A percentile compares a stretch with the other conserved stretches of the same genome.
Conservation (phyloP, 2,113 vertebrate genomes). For the Psephotus haematonotus region DNA sequence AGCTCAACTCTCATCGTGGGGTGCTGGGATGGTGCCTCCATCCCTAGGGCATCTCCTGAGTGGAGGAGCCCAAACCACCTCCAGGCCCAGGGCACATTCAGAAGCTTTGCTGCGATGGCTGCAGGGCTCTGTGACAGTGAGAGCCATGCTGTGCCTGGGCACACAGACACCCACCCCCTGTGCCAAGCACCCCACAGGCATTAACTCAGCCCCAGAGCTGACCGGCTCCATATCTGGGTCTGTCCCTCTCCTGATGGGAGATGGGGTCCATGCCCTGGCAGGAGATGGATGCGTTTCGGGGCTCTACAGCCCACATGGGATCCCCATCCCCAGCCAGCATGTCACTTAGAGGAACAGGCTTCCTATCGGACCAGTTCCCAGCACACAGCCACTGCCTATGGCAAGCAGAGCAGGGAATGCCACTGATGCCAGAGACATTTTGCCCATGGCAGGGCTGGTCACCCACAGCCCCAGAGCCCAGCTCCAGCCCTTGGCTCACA, state of each 20-base stretch:
- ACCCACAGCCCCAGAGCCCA: not conserved
- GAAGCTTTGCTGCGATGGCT: rapidly evolving
- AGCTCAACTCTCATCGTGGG: not conserved
- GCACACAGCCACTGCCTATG: not conserved
- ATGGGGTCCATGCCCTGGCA: rapidly evolving
- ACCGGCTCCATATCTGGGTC: rapidly evolving
- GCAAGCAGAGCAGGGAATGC: not conserved
- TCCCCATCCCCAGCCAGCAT: not conserved
- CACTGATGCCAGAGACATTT: not conserved
- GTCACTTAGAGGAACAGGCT: not conserved
- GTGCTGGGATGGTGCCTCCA: not conserved
- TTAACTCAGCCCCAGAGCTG: rapidly evolving
- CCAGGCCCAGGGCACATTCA: rapidly evolving
- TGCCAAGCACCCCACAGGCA: rapidly evolving
- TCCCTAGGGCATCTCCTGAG: not conserved
- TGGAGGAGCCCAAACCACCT: not conserved
- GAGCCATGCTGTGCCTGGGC: rapidly evolving
- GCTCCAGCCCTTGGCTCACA: not conserved
- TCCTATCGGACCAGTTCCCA: not conserved
- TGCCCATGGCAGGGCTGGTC: not conserved
- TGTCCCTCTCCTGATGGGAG: rapidly evolving
- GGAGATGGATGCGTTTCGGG: not conserved
- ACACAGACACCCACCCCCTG: not conserved
- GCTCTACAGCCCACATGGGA: rapidly evolving
- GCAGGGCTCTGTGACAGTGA: not conserved